Evolutionary conservation across 2,888 invertebrate genomes (phyloP), one percentile per base, ranked within the genome.

Genomic region (Bursaphelenchus okinawaensis): DNA sequence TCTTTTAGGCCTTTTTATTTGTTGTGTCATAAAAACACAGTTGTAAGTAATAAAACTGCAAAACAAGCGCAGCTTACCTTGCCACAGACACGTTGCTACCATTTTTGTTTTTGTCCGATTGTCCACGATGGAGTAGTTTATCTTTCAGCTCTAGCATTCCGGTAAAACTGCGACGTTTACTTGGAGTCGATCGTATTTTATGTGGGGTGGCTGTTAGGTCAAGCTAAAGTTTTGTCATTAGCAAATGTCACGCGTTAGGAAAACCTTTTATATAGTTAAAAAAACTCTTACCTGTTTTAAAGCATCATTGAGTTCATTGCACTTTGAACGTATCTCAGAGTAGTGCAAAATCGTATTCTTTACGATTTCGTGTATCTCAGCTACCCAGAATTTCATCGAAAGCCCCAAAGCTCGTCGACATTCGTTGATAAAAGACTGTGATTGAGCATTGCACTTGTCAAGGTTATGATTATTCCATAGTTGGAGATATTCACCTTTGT

Each of bases 351-450:
- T 82, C 16, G 82, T 81, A 65, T 82, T 80, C 65, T 82, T 82
- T 62, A 82, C 82, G 62, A 82, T 82, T 62, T 82, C 82, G 67
- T 82, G 82, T 22, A 82, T 82, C 62, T 82, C 82, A 7, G 82
- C 82, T 29, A 82, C 82, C 82, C 82, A 82, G 73, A 82, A 82
- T 62, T 82, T 82, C 82, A 82, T 82, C 28, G 81, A 77, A n/a
- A 82, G 68, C 0, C 82, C 82, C 20, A 82, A 67, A 4, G 82
- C 82, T 19, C 82, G 69, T 29, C 82, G 77, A 52, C 82, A 82
- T 65, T 82, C 82, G 67, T 82, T 82, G 63, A 82, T 81, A 71
- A 82, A 82, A 0, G 78, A 73, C 62, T 82, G 82, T 0, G 82
- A 82, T 64, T 82, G 82, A 7, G 82, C 82, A n/a, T 81, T 80